Evolutionary conservation across 2,797 vertebrate species (phyloP).

Genomic region (Phoeniculus purpureus): DNA sequence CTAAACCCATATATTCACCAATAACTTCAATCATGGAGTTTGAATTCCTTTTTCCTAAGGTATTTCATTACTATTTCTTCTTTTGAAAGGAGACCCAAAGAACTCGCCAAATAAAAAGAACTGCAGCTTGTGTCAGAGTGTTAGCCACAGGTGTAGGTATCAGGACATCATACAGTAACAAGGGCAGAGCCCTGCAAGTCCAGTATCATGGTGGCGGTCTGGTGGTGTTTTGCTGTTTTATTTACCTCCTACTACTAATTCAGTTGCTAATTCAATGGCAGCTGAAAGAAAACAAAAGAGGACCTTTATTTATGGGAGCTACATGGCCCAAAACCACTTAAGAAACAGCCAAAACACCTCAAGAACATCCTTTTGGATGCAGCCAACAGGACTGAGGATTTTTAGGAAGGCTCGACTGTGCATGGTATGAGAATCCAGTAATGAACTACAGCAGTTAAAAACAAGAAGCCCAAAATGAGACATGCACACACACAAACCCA

Average conservation of each 20-base stretch:
- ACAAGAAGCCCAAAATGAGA: too few species aligned
- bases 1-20: background rate
- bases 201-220: background rate
- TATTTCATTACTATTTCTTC: background rate
- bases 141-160: background rate
- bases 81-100: background rate
- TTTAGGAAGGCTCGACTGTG: background rate
- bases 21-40: background rate
- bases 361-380: background rate
- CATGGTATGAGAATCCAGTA: rapidly evolving
- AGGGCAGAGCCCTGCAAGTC: background rate
- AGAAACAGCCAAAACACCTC: background rate
- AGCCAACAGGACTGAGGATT: rapidly evolving
- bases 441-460: background rate
- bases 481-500: background rate
- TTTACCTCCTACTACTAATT: background rate
- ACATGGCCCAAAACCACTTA: background rate
- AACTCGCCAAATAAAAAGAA: background rate
- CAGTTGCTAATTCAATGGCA: background rate
- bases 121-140: background rate
- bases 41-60: background rate
- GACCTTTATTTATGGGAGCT: background rate
- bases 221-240: background rate
- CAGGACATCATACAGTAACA: background rate
- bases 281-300: background rate